Evolutionary conservation across 2,797 vertebrate genomes (phyloP).

Genomic region (Sus cebifrons): DNA sequence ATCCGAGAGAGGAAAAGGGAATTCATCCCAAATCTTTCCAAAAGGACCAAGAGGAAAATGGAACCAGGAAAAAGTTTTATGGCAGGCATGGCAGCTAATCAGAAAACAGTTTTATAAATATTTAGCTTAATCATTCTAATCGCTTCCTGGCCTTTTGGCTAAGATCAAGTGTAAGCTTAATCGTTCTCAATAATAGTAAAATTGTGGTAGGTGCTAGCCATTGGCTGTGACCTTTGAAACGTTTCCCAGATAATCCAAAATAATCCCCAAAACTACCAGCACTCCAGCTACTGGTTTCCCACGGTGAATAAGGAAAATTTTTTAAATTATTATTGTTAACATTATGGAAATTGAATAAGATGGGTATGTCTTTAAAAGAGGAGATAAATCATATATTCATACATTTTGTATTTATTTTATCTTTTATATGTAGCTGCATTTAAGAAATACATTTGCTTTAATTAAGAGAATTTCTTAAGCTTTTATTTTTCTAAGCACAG

Average conservation of each 20-base stretch:
- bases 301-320: neutral
- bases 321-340: neutral
- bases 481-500: conserved; percentile 11
- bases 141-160: no score
- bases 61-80: neutral
- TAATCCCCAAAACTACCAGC: neutral
- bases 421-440: neutral
- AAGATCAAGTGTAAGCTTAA: neutral
- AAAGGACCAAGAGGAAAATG: neutral
- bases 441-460: conserved; percentile 7
- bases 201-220: neutral
- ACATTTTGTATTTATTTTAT: neutral
- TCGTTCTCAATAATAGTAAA: neutral
- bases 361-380: neutral
- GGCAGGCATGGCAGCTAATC: neutral
- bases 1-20: neutral
- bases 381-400: neutral
- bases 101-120: neutral
- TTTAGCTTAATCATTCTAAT: neutral
- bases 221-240: neutral
- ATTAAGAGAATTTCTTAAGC: neutral
- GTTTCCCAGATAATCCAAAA: neutral
- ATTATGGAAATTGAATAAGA: neutral
- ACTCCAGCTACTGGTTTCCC: neutral
- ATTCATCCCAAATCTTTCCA: neutral